Percentiles rank a stretch among this genome's conserved stretches.
Conservation (phyloP, 2,113 vertebrate species). For the Calyptomena viridis region DNA sequence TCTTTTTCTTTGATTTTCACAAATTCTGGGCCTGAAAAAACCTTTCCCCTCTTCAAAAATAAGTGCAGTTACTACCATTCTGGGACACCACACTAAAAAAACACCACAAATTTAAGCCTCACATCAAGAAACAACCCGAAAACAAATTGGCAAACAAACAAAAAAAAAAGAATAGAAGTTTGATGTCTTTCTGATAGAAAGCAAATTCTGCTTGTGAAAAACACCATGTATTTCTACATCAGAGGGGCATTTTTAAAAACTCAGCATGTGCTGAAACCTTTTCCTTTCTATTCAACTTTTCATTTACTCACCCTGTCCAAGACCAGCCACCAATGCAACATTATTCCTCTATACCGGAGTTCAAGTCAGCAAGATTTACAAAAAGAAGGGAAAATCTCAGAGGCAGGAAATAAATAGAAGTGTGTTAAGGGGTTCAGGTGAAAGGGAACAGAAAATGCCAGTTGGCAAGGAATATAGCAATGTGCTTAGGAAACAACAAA, state of each 20-base stretch:
- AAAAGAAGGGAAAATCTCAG: not conserved
- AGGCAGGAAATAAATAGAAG: not conserved
- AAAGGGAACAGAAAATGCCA: not conserved
- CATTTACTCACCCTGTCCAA: not conserved
- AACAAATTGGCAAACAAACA: not conserved
- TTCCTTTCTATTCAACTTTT: not conserved
- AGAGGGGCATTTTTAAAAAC: not conserved
- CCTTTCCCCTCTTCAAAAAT: not conserved
- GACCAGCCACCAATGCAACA: not conserved
- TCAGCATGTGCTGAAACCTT: not conserved
- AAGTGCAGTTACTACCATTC: not conserved
- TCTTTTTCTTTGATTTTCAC: not conserved
- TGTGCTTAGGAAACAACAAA: not conserved
- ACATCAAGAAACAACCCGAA: not conserved
- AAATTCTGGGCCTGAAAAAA: not conserved
- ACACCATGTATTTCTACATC: not conserved
- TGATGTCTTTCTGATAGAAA: not conserved
- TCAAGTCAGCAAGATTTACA: not conserved
- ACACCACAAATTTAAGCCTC: not conserved
- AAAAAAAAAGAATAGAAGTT: not conserved
- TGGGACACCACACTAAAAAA: rapidly evolving
- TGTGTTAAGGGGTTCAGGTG: not conserved
- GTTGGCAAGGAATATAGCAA: not conserved
- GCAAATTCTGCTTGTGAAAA: not conserved
- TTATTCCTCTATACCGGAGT: not conserved